A percentile compares a stretch with the other conserved stretches of the same genome.
Conservation (phyloP, 2,888 invertebrate species). For the Graphium colonna region DNA sequence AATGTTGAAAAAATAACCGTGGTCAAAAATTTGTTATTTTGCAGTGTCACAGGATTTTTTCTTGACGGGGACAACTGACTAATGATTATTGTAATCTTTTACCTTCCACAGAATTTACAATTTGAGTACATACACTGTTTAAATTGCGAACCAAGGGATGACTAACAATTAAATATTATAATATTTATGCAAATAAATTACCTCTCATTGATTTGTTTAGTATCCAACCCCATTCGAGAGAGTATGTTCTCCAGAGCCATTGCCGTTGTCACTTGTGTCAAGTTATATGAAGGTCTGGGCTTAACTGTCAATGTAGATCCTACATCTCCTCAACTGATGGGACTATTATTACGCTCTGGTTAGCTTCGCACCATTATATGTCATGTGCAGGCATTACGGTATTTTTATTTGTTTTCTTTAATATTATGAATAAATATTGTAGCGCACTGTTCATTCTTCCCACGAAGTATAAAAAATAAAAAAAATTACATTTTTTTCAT, state of each 20-base stretch:
- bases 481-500: too few species aligned
- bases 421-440: too few species aligned
- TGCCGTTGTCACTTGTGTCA: conserved; percentile 35
- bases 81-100: too few species aligned
- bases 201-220: conserved; percentile 63
- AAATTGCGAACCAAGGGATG: too few species aligned
- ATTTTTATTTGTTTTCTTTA: conserved; percentile 26
- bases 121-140: too few species aligned
- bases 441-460: too few species aligned
- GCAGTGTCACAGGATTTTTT: too few species aligned
- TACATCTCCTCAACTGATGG: not conserved
- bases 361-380: conserved; percentile 31
- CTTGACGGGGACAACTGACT: too few species aligned
- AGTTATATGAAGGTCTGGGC: conserved; percentile 55
- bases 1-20: too few species aligned
- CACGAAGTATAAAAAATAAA: too few species aligned
- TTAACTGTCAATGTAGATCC: conserved; percentile 41
- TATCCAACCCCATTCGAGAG: conserved; percentile 58
- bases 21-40: too few species aligned
- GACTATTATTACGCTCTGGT: conserved; percentile 54
- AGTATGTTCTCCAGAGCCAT: conserved; percentile 62
- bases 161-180: not conserved
- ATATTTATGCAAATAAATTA: conserved; percentile 29
- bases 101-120: too few species aligned
- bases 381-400: conserved; percentile 45